These are phyloP conservation scores for Pandemis cinnamomeana DNA, from an alignment of 2,888 invertebrate species.

Conservation along the genomic window DNA sequence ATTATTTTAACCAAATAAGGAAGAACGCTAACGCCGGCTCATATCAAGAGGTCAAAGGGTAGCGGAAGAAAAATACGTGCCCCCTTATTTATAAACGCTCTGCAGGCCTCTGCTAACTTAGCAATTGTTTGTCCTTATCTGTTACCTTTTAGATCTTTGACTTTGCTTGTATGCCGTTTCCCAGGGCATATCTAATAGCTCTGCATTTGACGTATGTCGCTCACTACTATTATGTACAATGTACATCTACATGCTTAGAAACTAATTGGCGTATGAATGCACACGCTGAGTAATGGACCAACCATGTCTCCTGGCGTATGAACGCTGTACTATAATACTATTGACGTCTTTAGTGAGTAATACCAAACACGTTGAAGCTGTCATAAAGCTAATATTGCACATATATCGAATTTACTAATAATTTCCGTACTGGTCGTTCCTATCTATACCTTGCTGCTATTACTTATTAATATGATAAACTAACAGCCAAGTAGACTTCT, in stretches of 20 bases:
- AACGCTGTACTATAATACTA: slow-evolving; percentile 15
- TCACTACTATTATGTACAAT: background rate
- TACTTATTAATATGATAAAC: background rate
- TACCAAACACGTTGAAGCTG: background rate
- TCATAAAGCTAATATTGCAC: background rate
- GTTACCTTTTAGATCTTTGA: no score
- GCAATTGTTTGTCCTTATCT: no score
- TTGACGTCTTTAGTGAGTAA: slow-evolving; percentile 10
- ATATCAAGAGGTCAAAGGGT: no score
- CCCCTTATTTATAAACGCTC: no score
- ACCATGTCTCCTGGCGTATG: slow-evolving; percentile 50
- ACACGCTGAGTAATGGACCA: slow-evolving; percentile 60
- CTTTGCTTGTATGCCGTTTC: no score
- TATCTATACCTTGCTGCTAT: background rate
- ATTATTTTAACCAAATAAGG: no score
- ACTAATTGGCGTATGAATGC: slow-evolving; percentile 60
- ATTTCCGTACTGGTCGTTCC: background rate
- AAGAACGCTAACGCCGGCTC: no score
- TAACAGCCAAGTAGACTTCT: background rate
- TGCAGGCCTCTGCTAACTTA: no score
- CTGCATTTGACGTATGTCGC: no score
- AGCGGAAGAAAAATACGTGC: no score
- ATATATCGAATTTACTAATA: background rate
- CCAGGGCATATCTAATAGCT: no score
- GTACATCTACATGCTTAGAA: slow-evolving; percentile 46